These are phyloP conservation scores for Cremastinae sp. DNA, from an alignment of 2,888 invertebrate species.

Conservation along the genomic window DNA sequence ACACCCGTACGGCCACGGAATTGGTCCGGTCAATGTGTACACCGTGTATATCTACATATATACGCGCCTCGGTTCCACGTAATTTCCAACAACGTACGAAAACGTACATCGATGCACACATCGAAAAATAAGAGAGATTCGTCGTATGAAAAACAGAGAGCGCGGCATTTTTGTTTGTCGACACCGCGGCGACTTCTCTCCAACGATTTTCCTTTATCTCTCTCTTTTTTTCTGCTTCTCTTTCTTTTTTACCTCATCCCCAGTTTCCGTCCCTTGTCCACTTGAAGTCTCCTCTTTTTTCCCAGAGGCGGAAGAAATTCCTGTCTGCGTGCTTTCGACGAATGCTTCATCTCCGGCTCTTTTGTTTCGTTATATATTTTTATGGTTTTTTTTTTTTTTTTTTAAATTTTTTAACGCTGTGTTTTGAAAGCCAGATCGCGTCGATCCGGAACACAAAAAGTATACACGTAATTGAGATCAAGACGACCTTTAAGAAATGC, in stretches of 20 bases:
- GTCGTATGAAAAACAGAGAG: slow-evolving; percentile 52
- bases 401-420: not conserved
- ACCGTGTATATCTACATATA: too few species aligned
- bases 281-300: too few species aligned
- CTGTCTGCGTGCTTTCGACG: slow-evolving; percentile 1
- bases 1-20: not conserved
- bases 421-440: not conserved
- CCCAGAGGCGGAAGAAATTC: not conserved
- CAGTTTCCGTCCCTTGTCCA: not conserved
- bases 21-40: slow-evolving; percentile 5
- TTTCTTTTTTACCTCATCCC: too few species aligned
- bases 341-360: slow-evolving; percentile 9
- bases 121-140: slow-evolving; percentile 26
- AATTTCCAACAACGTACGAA: slow-evolving; percentile 6
- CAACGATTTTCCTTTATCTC: slow-evolving; percentile 31
- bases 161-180: slow-evolving; percentile 43
- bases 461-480: not conserved
- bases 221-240: slow-evolving; percentile 19
- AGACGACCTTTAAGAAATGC: slow-evolving; percentile 68
- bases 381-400: not conserved
- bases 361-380: not conserved
- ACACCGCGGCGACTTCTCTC: slow-evolving; percentile 40
- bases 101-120: not conserved
- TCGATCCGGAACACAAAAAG: slow-evolving; percentile 14
- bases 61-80: slow-evolving; percentile 1